Percentiles rank a stretch among this genome's conserved stretches.
phyloP scores from a whole-genome alignment of 2,888 invertebrate species.

The Sinotaia quadrata region DNA sequence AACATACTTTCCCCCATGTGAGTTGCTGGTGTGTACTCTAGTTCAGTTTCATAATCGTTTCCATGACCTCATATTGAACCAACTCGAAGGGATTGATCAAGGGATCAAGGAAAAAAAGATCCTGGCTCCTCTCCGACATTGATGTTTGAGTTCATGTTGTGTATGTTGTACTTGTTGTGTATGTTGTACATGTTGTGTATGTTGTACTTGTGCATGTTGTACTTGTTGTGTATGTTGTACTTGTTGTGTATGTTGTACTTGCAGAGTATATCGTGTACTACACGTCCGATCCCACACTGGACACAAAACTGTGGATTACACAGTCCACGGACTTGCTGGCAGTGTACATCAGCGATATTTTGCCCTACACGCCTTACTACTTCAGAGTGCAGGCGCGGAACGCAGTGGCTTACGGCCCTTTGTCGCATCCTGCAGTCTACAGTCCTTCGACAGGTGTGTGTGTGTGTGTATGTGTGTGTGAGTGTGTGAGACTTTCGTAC shows the following conservation, averaged over 20 bases:
- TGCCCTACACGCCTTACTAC: conserved; percentile 32
- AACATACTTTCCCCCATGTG: too few species aligned
- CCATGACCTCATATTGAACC: too few species aligned
- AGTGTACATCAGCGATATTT: conserved; percentile 25
- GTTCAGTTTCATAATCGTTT: too few species aligned
- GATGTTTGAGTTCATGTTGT: too few species aligned
- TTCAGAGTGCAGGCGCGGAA: conserved; percentile 39
- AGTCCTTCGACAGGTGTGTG: conserved; percentile 31
- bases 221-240: background rate
- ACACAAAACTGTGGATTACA: conserved; percentile 33
- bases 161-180: too few species aligned
- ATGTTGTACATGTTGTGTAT: too few species aligned
- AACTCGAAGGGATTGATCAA: too few species aligned
- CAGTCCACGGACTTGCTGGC: conserved; percentile 16
- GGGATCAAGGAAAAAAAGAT: too few species aligned
- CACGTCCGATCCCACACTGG: conserved; percentile 27
- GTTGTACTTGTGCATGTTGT: background rate
- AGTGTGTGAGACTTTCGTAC: conserved; percentile 1
- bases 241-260: too few species aligned
- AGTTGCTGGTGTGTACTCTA: too few species aligned
- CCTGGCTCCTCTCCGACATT: too few species aligned
- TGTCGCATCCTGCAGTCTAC: conserved; percentile 28
- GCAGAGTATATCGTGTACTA: conserved; percentile 38
- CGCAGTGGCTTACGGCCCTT: conserved; percentile 37
- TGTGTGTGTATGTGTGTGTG: conserved; percentile 1